phyloP scores from a whole-genome alignment of 2,113 vertebrate species.

The Clarias gariepinus region DNA sequence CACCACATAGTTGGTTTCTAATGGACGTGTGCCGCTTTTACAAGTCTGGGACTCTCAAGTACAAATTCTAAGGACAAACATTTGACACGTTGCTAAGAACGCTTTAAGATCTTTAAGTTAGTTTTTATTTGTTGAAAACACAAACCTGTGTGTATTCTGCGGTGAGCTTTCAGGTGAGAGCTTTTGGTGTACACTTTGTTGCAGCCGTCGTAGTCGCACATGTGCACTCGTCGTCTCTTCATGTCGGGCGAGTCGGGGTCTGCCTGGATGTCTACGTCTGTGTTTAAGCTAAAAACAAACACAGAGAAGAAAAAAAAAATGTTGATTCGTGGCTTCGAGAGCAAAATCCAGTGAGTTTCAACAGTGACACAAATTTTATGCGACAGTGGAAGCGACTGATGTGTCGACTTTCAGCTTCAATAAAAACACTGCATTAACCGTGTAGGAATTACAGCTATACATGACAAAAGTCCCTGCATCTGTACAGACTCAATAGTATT shows the following conservation, averaged over 20 bases:
- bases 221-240: constrained; percentile 92
- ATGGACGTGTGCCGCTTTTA: too few relatives aligned
- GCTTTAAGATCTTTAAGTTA: background rate
- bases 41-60: too few relatives aligned
- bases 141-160: constrained; percentile 94
- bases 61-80: background rate
- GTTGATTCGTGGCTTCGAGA: background rate
- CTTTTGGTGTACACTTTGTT: constrained; percentile 98
- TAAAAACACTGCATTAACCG: too few relatives aligned
- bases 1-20: too few relatives aligned
- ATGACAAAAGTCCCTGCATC: too few relatives aligned
- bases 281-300: constrained; percentile 62
- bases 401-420: too few relatives aligned
- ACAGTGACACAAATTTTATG: too few relatives aligned
- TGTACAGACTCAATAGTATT: too few relatives aligned
- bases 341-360: background rate
- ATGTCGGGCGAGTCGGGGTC: constrained; percentile 83
- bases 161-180: constrained; percentile 95
- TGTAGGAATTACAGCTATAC: too few relatives aligned
- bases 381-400: too few relatives aligned
- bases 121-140: background rate
- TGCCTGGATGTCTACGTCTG: constrained; percentile 70
- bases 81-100: background rate
- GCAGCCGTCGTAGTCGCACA: constrained; percentile 96
- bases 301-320: background rate